A percentile compares a stretch with the other conserved stretches of the same genome.
phyloP scores from a whole-genome alignment of 1,140 invertebrate genomes.

The Drosophila parabipectinata region DNA sequence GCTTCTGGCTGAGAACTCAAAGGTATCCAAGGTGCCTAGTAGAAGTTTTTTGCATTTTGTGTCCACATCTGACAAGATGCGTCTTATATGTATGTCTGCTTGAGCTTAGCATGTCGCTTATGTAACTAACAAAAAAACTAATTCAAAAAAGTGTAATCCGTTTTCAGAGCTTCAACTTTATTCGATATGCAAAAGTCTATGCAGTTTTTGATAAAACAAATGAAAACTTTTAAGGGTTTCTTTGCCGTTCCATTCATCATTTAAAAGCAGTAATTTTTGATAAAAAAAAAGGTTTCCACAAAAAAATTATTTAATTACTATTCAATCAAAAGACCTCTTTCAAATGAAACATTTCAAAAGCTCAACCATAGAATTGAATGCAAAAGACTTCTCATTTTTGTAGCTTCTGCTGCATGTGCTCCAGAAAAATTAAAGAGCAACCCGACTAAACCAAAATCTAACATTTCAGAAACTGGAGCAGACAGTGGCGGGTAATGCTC shows the following conservation, averaged over 20 bases:
- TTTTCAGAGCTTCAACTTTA: neutral
- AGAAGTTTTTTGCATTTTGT: slow-evolving; percentile 79
- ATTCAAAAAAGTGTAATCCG: slow-evolving; percentile 5
- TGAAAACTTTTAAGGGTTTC: neutral
- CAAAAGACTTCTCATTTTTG: slow-evolving; percentile 72
- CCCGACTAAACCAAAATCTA: slow-evolving; percentile 16
- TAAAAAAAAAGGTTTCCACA: neutral
- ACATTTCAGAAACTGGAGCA: slow-evolving; percentile 92
- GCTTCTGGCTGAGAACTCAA: slow-evolving; percentile 94
- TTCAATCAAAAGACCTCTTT: neutral
- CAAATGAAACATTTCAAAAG: neutral
- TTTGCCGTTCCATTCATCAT: neutral
- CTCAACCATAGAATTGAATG: slow-evolving; percentile 41
- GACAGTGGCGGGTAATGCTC: slow-evolving; percentile 94
- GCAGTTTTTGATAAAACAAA: neutral
- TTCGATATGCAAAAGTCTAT: neutral
- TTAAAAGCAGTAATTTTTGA: neutral
- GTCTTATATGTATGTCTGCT: slow-evolving; percentile 54
- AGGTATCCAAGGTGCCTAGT: slow-evolving; percentile 87
- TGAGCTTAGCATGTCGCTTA: slow-evolving; percentile 77
- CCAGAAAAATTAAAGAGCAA: slow-evolving; percentile 10
- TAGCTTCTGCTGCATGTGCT: slow-evolving; percentile 63
- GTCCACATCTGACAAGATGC: slow-evolving; percentile 14
- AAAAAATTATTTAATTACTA: neutral
- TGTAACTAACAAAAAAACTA: slow-evolving; percentile 65